Percentiles rank a stretch among this genome's conserved stretches.
Evolutionary conservation across 2,113 vertebrate species (phyloP).

Genomic region (Poecile atricapillus): DNA sequence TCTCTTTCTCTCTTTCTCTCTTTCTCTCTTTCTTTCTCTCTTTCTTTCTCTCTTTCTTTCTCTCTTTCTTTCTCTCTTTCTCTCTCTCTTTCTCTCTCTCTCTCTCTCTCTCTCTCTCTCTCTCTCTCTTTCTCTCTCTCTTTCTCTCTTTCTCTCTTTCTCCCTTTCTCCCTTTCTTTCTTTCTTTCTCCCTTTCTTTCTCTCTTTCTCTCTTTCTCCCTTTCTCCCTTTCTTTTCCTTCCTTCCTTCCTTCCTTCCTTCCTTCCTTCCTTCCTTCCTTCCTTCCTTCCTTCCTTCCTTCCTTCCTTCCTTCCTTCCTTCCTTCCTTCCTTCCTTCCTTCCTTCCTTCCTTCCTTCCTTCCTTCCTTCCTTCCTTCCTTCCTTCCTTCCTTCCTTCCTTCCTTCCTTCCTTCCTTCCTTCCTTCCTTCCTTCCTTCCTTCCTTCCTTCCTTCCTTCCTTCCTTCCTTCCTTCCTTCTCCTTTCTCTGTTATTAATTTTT

Average conservation of each 20-base stretch:
- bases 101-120: not conserved
- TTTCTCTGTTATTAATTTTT: not conserved
- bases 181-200: not conserved
- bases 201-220: not conserved
- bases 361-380: not conserved
- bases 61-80: not conserved
- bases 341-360: not conserved
- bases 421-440: not conserved
- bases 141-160: accelerated
- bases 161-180: too few species aligned
- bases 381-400: not conserved
- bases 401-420: not conserved
- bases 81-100: not conserved
- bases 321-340: not conserved
- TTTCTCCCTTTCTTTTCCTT: not conserved
- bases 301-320: not conserved
- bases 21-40: accelerated
- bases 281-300: not conserved
- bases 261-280: not conserved
- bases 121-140: not conserved
- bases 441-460: not conserved
- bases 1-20: not conserved
- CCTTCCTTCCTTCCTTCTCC: not conserved
- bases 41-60: too few species aligned
- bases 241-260: not conserved